Conservation (phyloP, 2,888 invertebrate species). For the Trissolcus brochymenae region DNA sequence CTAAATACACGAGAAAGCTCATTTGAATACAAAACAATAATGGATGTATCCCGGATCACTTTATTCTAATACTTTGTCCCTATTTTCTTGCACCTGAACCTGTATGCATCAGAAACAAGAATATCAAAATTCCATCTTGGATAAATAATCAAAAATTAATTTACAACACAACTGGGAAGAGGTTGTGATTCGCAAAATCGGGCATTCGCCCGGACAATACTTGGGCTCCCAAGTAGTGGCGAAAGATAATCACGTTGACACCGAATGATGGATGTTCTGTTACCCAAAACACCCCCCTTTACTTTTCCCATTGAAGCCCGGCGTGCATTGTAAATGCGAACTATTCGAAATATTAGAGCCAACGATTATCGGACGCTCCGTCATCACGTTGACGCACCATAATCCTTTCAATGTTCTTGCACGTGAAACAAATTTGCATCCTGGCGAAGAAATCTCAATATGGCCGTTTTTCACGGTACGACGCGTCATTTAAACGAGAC, state of each 20-base stretch:
- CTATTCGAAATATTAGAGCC: constrained; percentile 76
- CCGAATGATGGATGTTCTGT: constrained; percentile 75
- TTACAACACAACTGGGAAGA: neutral
- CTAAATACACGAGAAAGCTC: constrained; percentile 72
- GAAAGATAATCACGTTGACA: constrained; percentile 76
- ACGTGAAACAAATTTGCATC: constrained; percentile 52
- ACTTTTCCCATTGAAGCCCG: constrained; percentile 74
- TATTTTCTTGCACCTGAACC: too few species aligned
- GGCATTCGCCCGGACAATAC: constrained; percentile 64
- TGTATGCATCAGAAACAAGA: constrained; percentile 20
- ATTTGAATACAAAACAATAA: constrained; percentile 72
- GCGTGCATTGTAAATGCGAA: constrained; percentile 76
- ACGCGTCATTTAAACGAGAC: neutral
- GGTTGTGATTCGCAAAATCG: constrained; percentile 25
- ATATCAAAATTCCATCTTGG: constrained; percentile 59
- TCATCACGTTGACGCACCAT: constrained; percentile 75
- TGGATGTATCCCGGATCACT: constrained; percentile 59
- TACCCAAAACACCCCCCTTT: constrained; percentile 68
- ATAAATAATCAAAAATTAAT: too few species aligned
- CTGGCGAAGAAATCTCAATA: constrained; percentile 13
- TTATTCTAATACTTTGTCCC: constrained; percentile 10
- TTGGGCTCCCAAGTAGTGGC: constrained; percentile 67
- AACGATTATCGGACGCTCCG: constrained; percentile 75
- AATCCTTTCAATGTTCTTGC: constrained; percentile 70
- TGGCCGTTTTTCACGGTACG: constrained; percentile 14